Base-by-base conservation (phyloP, 2,888 invertebrate species). In the Eupithecia vulgata region DNA sequence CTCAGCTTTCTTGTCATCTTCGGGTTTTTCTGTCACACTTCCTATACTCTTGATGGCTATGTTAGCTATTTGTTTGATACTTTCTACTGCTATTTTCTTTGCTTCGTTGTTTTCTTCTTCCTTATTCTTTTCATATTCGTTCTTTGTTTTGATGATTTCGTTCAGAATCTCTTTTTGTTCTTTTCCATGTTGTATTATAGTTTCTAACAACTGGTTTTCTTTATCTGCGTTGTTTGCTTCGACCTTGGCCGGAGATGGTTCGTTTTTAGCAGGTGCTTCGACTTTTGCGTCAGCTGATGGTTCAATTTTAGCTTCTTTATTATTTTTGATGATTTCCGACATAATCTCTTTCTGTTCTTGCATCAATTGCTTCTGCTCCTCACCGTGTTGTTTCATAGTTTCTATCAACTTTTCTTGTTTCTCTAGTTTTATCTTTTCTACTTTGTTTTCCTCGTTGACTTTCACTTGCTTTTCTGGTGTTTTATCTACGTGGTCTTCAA, bases 301-400 rank as follows among this genome's bases (percentile, higher is more conserved):
- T 10, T 65, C 65, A 34, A 61, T 94, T 83, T 90, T 88, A 75
- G 94, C 87, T 79, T 95, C 95, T 75, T 94, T 86, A 73, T 95
- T 94, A 7, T 95, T 95, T 78, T 95, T 94, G 72, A 95, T 94
- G 17, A 96, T 90, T 84, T 96, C 95, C 76, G 95, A 91, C 66
- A 96, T 85, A 69, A 96, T 92, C 83, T 96, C 94, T 79, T 96
- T 96, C 81, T 96, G 96, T 83, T 97, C 96, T 81, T 96, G 95
- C 45, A 97, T 93, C 76, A 97, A 88, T 85, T 96, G 95, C 81
- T 96, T 95, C 82, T 96, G 96, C 83, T 96, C 96, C 84, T 96
- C 94, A 73, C 96, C 96, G 79, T 97, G 96, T 84, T 96, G 95
- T 87, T 96, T 96, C 52, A 97, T 93, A 25, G 96, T 96, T 86